Evolutionary conservation across 1,140 invertebrate species (phyloP).

Genomic region (Pararge aegeria): DNA sequence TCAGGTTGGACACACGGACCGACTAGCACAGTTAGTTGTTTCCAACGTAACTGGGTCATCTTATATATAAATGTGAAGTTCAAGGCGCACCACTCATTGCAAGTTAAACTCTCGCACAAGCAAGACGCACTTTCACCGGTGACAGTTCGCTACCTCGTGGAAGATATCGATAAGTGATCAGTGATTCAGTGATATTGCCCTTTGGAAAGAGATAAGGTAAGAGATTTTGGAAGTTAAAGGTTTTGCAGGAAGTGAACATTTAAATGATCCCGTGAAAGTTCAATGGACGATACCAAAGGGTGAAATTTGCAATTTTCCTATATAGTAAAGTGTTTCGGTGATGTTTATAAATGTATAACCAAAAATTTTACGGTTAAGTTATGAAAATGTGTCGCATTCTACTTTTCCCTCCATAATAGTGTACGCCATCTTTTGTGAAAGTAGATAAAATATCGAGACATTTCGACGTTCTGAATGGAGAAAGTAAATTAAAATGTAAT

Average conservation of each 20-base stretch:
- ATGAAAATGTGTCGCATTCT: neutral
- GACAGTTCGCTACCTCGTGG: conserved; percentile 56
- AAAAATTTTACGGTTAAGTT: neutral
- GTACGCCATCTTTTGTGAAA: conserved; percentile 29
- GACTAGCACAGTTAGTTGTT: conserved; percentile 68
- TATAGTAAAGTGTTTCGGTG: conserved; percentile 22
- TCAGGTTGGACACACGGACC: conserved; percentile 57
- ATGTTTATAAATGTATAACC: neutral
- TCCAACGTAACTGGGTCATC: conserved; percentile 70
- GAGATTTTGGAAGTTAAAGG: conserved; percentile 41
- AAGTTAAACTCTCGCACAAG: conserved; percentile 67
- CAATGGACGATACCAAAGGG: conserved; percentile 28
- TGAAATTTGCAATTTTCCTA: conserved; percentile 23
- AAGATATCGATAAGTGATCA: conserved; percentile 65
- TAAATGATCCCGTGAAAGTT: conserved; percentile 45
- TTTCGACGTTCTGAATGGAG: conserved; percentile 22
- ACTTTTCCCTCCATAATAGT: conserved; percentile 19
- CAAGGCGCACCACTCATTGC: conserved; percentile 73
- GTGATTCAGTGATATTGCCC: conserved; percentile 65
- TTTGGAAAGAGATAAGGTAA: conserved; percentile 64
- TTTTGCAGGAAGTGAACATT: conserved; percentile 37
- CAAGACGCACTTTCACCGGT: conserved; percentile 75
- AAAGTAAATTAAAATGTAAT: conserved; percentile 15
- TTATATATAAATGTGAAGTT: conserved; percentile 77
- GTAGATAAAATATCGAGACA: conserved; percentile 18